Evolutionary conservation across 1,140 invertebrate species (phyloP).

Genomic region (Sweltsa coloradensis): DNA sequence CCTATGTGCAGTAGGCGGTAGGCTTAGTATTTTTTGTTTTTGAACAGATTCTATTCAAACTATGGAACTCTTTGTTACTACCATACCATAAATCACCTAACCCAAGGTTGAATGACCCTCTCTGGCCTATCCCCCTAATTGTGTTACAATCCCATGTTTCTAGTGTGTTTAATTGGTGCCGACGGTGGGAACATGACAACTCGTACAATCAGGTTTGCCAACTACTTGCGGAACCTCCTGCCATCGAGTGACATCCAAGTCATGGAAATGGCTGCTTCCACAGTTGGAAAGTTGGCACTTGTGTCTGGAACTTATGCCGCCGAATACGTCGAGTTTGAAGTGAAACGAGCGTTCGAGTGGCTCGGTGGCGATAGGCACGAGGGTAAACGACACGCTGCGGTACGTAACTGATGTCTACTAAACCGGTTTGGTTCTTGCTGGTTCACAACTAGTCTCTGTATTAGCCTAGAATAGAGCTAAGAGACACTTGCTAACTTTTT

Average conservation of each 20-base stretch:
- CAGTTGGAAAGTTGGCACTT: conserved; percentile 79
- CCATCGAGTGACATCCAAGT: conserved; percentile 83
- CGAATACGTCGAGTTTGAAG: conserved; percentile 93
- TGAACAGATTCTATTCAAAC: no score
- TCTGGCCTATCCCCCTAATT: no score
- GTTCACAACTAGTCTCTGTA: no score
- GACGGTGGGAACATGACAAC: conserved; percentile 87
- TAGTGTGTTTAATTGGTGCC: conserved; percentile 81
- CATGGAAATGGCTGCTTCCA: conserved; percentile 95
- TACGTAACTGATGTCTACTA: no score
- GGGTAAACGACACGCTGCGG: conserved; percentile 79
- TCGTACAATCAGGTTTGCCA: conserved; percentile 81
- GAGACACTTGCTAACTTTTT: no score
- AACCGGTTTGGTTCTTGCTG: no score
- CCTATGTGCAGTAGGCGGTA: no score
- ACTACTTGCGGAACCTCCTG: conserved; percentile 80
- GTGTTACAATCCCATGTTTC: conserved; percentile 58
- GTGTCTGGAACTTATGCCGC: conserved; percentile 87
- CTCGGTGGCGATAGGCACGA: conserved; percentile 81
- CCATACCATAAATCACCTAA: no score
- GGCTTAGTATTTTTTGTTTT: no score
- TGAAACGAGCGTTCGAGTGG: conserved; percentile 91
- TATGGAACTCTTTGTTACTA: no score
- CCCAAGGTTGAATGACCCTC: no score
- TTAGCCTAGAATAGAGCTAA: no score